Evolutionary conservation across 2,797 vertebrate genomes (phyloP).

Genomic region (Euphonia xanthogaster): DNA sequence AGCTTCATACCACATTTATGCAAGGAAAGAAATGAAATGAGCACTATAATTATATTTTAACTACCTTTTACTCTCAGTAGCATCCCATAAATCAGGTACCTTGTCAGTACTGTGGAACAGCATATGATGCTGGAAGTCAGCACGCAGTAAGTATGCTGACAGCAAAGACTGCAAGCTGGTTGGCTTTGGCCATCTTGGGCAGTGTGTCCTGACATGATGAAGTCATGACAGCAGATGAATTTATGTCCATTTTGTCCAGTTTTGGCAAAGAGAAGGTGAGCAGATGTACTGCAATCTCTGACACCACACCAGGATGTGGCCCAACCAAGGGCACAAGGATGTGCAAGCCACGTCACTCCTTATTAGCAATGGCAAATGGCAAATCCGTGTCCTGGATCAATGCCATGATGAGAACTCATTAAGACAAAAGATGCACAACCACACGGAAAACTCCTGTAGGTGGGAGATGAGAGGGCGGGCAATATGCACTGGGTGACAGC

Average conservation of each 20-base stretch:
- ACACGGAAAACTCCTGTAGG: neutral
- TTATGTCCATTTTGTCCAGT: rapidly evolving
- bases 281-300: neutral
- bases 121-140: neutral
- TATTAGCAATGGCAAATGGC: neutral
- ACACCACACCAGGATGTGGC: rapidly evolving
- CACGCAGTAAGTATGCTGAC: neutral
- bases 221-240: neutral
- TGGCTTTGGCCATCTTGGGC: neutral
- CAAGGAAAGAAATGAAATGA: neutral
- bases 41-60: neutral
- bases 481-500: neutral
- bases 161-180: neutral
- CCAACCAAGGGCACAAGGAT: neutral
- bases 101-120: neutral
- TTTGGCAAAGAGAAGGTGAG: neutral
- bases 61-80: neutral
- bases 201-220: neutral
- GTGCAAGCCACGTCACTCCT: neutral
- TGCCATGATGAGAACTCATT: neutral
- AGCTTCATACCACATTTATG: neutral
- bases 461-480: neutral
- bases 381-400: neutral
- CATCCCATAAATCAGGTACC: neutral
- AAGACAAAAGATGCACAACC: neutral